phyloP scores from a whole-genome alignment of 2,113 vertebrate species.

The Sphaerodactylus townsendi region DNA sequence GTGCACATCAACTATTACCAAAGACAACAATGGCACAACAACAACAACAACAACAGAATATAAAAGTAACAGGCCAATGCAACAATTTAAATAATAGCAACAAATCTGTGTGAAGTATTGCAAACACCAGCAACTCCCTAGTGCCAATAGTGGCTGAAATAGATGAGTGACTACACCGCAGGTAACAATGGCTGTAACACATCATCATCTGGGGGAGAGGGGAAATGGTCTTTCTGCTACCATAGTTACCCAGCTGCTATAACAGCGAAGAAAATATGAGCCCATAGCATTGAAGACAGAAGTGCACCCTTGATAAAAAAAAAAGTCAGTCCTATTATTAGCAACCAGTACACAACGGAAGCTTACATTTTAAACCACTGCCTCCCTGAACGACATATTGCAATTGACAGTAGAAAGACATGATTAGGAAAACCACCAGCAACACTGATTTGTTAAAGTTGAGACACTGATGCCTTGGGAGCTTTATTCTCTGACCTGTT shows the following conservation, averaged over 20 bases:
- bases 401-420: not conserved
- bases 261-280: not conserved
- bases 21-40: too few species aligned
- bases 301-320: not conserved
- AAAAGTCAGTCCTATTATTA: not conserved
- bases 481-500: conserved; percentile 15
- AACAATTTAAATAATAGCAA: not conserved
- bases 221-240: not conserved
- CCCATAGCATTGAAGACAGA: not conserved
- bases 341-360: not conserved
- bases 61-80: not conserved
- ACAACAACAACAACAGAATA: not conserved
- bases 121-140: not conserved
- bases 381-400: not conserved
- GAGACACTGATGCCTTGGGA: conserved; percentile 4
- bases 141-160: not conserved
- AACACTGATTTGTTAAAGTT: not conserved
- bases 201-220: not conserved
- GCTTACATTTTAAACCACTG: not conserved
- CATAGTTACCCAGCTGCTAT: not conserved
- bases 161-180: too few species aligned
- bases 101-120: not conserved
- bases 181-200: not conserved
- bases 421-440: accelerated
- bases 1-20: not conserved